Percentiles rank a stretch among this genome's conserved stretches.
These are phyloP conservation scores for Philotrypesis tridentata DNA, from an alignment of 1,140 invertebrate genomes.

Conservation along the genomic window DNA sequence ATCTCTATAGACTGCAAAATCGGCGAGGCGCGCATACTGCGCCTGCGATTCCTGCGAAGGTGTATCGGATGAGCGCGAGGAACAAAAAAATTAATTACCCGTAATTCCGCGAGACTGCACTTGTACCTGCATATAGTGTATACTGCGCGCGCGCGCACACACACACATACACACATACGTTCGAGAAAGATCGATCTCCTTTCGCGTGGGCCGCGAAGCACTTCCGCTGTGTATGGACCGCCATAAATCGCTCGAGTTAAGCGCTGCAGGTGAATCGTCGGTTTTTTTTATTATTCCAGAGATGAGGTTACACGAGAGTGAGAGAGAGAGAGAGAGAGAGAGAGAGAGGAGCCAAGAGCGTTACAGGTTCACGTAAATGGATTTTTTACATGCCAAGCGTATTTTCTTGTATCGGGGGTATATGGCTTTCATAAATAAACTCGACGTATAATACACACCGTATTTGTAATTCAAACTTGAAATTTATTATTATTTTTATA, in stretches of 20 bases:
- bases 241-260: background rate
- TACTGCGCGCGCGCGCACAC: too few relatives aligned
- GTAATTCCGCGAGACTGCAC: conserved; percentile 6
- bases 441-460: too few relatives aligned
- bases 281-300: background rate
- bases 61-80: background rate
- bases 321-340: too few relatives aligned
- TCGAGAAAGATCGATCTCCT: conserved; percentile 31
- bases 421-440: too few relatives aligned
- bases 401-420: too few relatives aligned
- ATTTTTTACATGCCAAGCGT: too few relatives aligned
- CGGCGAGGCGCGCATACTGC: background rate
- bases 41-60: background rate
- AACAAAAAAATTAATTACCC: conserved; percentile 41
- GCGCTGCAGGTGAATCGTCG: background rate
- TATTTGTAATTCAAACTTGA: too few relatives aligned
- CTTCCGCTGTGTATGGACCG: conserved; percentile 29
- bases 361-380: background rate
- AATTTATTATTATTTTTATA: too few relatives aligned
- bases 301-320: background rate
- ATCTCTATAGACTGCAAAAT: too few relatives aligned
- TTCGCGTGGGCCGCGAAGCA: conserved; percentile 29
- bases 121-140: too few relatives aligned
- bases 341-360: background rate
- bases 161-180: background rate